A percentile compares a stretch with the other conserved stretches of the same genome.
Conservation (phyloP, 1,140 invertebrate species). For the Maniola jurtina region DNA sequence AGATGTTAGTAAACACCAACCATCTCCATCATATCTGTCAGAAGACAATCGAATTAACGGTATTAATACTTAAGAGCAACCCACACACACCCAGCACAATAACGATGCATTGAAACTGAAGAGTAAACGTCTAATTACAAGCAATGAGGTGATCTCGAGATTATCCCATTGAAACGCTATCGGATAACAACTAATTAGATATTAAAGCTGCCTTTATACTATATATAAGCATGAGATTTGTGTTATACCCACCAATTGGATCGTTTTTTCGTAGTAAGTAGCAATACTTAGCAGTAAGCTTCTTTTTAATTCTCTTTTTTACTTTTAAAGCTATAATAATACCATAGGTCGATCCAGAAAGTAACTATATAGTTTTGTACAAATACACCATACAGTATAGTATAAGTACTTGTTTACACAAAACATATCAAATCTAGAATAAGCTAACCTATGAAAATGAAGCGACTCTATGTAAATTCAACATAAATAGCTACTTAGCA, state of each 20-base stretch:
- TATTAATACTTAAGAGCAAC: constrained; percentile 21
- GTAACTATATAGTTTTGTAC: too few species aligned
- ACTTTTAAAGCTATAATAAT: too few species aligned
- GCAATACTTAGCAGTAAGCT: too few species aligned
- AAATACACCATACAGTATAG: too few species aligned
- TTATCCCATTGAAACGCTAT: constrained; percentile 52
- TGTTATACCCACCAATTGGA: not conserved
- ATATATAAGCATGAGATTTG: not conserved
- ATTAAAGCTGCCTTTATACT: constrained; percentile 20
- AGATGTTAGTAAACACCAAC: not conserved
- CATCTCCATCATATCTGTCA: constrained; percentile 2
- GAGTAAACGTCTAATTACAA: constrained; percentile 54
- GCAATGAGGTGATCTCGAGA: constrained; percentile 46
- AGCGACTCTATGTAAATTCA: too few species aligned
- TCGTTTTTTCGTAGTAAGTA: not conserved
- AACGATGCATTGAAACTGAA: constrained; percentile 54
- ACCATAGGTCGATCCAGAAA: too few species aligned
- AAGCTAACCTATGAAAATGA: too few species aligned
- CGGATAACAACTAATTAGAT: constrained; percentile 55
- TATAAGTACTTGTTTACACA: too few species aligned
- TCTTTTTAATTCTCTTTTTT: too few species aligned
- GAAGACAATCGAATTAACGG: constrained; percentile 28
- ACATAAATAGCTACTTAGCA: too few species aligned
- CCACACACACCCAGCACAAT: constrained; percentile 16
- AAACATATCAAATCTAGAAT: too few species aligned